Percentiles rank a stretch among this genome's conserved stretches.
Conservation (phyloP, 2,113 vertebrate genomes). For the Benitochromis conjunctus region DNA sequence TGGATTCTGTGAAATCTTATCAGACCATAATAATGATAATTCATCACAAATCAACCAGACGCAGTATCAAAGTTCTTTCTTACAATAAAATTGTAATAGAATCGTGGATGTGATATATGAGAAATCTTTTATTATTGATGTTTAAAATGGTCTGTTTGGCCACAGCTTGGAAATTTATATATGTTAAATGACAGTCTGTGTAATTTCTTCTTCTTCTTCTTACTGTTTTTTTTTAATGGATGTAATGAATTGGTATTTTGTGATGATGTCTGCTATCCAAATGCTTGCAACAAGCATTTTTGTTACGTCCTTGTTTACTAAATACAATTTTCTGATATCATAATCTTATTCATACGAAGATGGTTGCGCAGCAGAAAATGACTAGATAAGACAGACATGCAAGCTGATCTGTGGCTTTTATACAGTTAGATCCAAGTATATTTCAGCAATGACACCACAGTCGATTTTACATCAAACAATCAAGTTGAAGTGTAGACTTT, state of each 20-base stretch:
- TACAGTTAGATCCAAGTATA: background rate
- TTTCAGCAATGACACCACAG: background rate
- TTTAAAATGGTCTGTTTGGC: conserved; percentile 56
- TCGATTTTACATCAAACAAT: background rate
- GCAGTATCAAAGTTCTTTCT: conserved; percentile 51
- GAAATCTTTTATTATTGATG: conserved; percentile 64
- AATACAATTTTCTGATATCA: background rate
- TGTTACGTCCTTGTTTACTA: background rate
- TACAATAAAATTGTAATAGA: conserved; percentile 66
- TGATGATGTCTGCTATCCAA: background rate
- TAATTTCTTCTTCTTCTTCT: conserved; percentile 22
- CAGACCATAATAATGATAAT: conserved; percentile 44
- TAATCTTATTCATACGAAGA: background rate
- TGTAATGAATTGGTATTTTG: conserved; percentile 3
- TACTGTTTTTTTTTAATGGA: conserved; percentile 21
- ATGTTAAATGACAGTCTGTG: conserved; percentile 42
- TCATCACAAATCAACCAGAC: conserved; percentile 57
- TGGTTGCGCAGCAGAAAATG: background rate
- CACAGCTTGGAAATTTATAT: conserved; percentile 19
- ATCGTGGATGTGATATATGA: conserved; percentile 51
- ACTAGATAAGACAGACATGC: background rate
- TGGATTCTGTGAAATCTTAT: conserved; percentile 44
- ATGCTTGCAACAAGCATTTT: background rate
- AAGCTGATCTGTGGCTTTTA: background rate
- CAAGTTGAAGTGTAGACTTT: background rate